Conservation (phyloP, 2,888 invertebrate species). For the Petrolisthes manimaculis region DNA sequence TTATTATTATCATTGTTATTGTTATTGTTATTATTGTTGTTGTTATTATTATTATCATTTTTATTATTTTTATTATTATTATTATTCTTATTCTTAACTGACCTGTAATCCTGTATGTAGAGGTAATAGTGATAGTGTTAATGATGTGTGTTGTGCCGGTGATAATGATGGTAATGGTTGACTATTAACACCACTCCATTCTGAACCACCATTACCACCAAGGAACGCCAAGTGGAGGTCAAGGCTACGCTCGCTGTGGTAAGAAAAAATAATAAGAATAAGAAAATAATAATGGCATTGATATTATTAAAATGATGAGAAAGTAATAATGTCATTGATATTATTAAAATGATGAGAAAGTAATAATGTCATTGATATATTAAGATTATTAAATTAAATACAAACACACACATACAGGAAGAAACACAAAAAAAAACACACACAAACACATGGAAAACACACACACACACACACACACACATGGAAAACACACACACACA, state of each 20-base stretch:
- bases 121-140: constrained; percentile 50
- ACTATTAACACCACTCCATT: constrained; percentile 62
- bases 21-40: too few species aligned
- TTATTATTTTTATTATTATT: too few species aligned
- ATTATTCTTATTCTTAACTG: not conserved
- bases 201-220: constrained; percentile 57
- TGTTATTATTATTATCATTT: too few species aligned
- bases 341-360: not conserved
- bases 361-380: too few species aligned
- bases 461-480: too few species aligned
- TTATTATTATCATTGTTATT: too few species aligned
- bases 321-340: not conserved
- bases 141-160: constrained; percentile 40
- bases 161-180: constrained; percentile 39
- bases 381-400: too few species aligned
- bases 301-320: not conserved
- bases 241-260: constrained; percentile 45
- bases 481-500: too few species aligned
- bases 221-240: constrained; percentile 54
- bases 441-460: too few species aligned
- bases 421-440: too few species aligned
- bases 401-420: too few species aligned
- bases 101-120: constrained; percentile 64
- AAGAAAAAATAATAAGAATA: not conserved
- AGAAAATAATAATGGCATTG: not conserved